Evolutionary conservation across 2,888 invertebrate species (phyloP), one percentile per base, ranked within the genome.

Genomic region (Ypsolopha sequella): DNA sequence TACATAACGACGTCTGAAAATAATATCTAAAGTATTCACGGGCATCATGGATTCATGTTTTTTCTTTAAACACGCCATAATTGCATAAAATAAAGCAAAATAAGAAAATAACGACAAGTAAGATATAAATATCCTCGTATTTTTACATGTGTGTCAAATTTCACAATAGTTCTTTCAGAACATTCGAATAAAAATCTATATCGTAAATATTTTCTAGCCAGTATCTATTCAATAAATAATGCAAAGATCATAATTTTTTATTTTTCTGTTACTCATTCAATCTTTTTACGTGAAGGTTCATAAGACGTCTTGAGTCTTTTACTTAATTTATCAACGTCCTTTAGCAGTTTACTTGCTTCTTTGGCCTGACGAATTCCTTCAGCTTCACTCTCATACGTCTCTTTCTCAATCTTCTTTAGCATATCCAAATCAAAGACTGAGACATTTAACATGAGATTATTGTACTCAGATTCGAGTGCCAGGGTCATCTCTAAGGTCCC

Each of bases 401-500:
- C 75, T 53, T 76, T 79, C 58, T 85, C 84, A 48, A 81, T 80
- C 51, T 59, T 53, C 59, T 82, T 85, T 13, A 85, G 68, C 53
- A 72, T 58, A 41, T 70, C 59, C 52, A 80, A 68, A 62, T 82
- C 76, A 60, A 72, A 81, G 14, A 68, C 70, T 9, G 85, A 80
- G 59, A 85, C 68, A 58, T 79, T 74, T 53, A 85, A 55, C 70
- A 77, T 74, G 48, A 85, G 61, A 57, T 74, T 73, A 52, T 85
- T 77, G 52, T 80, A 86, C 62, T 86, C 86, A 43, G 58, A 75
- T 68, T 92, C 92, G 48, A 92, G 79, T 24, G 85, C 81, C 53
- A 79, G 72, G 74, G 89, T 89, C 91, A 92, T 91, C 7, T 89
- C 85, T 54, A 87, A 78, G 49, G 88, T 79, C 55, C 81, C 86